Conservation (phyloP, 2,797 vertebrate genomes). For the Melanotaenia pygmaea region DNA sequence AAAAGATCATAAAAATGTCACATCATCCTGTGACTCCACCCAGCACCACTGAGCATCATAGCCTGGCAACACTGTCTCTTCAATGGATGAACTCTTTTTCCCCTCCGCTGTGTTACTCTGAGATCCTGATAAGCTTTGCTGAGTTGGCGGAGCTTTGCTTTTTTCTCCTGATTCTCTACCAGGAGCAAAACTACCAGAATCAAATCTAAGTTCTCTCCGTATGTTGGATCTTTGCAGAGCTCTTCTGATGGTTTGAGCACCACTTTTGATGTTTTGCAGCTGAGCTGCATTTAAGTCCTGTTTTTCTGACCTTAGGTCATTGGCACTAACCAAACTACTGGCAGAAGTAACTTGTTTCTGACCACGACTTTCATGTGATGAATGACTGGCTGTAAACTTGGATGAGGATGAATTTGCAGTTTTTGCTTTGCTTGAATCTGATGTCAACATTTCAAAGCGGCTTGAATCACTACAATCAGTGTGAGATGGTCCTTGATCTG, state of each 20-base stretch:
- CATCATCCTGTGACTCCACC: conserved; percentile 92
- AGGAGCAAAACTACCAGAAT: conserved; percentile 42
- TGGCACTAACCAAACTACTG: background rate
- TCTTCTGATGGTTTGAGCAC: conserved; percentile 40
- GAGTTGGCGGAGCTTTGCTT: conserved; percentile 32
- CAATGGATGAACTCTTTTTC: conserved; percentile 55
- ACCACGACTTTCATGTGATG: background rate
- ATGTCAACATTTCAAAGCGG: conserved; percentile 77
- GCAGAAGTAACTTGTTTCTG: conserved; percentile 36
- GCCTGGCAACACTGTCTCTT: conserved; percentile 71
- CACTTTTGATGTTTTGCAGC: conserved; percentile 1
- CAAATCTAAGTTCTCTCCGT: conserved; percentile 27
- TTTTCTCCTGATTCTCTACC: conserved; percentile 51
- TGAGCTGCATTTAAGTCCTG: background rate
- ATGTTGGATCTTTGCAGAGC: conserved; percentile 57
- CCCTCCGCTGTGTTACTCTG: conserved; percentile 56
- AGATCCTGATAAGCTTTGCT: conserved; percentile 30
- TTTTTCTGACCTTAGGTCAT: conserved; percentile 4
- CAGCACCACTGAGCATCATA: conserved; percentile 90
- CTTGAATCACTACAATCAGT: conserved; percentile 79
- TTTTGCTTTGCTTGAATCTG: conserved; percentile 75
- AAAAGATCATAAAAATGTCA: conserved; percentile 88
- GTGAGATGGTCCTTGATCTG: conserved; percentile 68
- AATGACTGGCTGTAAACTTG: conserved; percentile 26
- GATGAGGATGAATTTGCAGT: conserved; percentile 54